These are phyloP conservation scores for Stomatorhinus ivindoensis DNA, from an alignment of 2,113 vertebrate genomes.

Conservation along the genomic window DNA sequence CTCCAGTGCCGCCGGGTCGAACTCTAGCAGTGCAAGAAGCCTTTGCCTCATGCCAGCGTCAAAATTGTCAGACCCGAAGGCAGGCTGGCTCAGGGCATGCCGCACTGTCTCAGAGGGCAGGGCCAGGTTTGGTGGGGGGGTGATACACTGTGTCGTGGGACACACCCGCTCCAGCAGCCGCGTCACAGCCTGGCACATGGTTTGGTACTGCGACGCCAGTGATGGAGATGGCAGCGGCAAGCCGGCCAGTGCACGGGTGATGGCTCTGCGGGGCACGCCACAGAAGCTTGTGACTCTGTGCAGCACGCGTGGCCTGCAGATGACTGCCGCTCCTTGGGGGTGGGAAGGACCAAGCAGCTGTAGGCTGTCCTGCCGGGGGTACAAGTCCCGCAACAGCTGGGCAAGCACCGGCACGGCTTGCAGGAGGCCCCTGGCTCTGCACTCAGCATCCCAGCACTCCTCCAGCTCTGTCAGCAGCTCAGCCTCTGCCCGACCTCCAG, in stretches of 20 bases:
- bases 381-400: conserved; percentile 40
- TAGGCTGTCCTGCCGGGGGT: conserved; percentile 22
- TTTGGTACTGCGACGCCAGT: conserved; percentile 25
- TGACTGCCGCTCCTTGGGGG: conserved; percentile 24
- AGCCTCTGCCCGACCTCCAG: conserved; percentile 19
- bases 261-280: conserved; percentile 31
- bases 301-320: conserved; percentile 30
- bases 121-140: neutral
- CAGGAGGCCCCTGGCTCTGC: conserved; percentile 24
- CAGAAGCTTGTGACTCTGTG: conserved; percentile 41
- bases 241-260: conserved; percentile 31
- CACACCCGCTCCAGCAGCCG: conserved; percentile 22
- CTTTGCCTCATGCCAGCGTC: conserved; percentile 36
- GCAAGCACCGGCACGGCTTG: conserved; percentile 36
- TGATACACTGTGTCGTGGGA: neutral
- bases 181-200: conserved; percentile 26
- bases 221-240: neutral
- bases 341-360: conserved; percentile 11
- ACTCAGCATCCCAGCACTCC: conserved; percentile 33
- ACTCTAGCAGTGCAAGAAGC: conserved; percentile 33
- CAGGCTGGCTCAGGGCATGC: conserved; percentile 26
- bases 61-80: conserved; percentile 29
- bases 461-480: conserved; percentile 36
- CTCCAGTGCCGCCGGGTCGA: conserved; percentile 27
- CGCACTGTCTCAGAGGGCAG: conserved; percentile 8